These are phyloP conservation scores for Aurelia sp. DNA, from an alignment of 30 jellyfish, hydroid and myxozoan genomes.

Conservation along the genomic window DNA sequence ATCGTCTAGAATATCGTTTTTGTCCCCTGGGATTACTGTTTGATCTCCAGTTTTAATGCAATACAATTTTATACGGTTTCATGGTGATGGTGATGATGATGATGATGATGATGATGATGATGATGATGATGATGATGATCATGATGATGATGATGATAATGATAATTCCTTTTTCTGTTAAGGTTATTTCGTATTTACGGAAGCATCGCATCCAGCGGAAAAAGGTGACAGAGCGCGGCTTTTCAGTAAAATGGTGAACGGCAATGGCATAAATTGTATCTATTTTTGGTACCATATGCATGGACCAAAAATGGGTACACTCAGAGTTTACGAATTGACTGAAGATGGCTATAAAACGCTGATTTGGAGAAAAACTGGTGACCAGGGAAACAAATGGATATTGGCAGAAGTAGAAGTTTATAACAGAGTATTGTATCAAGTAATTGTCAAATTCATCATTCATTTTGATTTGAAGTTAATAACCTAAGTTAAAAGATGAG, in stretches of 20 bases:
- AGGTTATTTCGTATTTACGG: slow-evolving; percentile 73
- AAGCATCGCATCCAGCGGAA: slow-evolving; percentile 78
- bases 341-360: background rate
- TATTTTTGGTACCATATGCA: slow-evolving; percentile 59
- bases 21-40: too few relatives aligned
- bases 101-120: too few relatives aligned
- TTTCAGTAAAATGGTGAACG: slow-evolving; percentile 22
- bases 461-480: background rate
- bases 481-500: too few relatives aligned
- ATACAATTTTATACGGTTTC: too few relatives aligned
- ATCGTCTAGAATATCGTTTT: too few relatives aligned
- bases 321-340: background rate
- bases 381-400: slow-evolving; percentile 48
- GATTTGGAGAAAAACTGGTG: slow-evolving; percentile 52
- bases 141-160: too few relatives aligned
- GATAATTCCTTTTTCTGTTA: background rate
- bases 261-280: slow-evolving; percentile 13
- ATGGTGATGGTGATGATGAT: too few relatives aligned
- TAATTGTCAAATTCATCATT: background rate
- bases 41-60: too few relatives aligned
- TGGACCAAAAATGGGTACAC: slow-evolving; percentile 51
- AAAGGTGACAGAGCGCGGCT: slow-evolving; percentile 55
- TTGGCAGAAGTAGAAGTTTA: slow-evolving; percentile 14
- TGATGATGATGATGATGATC: too few relatives aligned
- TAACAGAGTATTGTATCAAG: background rate